Evolutionary conservation across 2,113 vertebrate species (phyloP).

Genomic region (Papio anubis): DNA sequence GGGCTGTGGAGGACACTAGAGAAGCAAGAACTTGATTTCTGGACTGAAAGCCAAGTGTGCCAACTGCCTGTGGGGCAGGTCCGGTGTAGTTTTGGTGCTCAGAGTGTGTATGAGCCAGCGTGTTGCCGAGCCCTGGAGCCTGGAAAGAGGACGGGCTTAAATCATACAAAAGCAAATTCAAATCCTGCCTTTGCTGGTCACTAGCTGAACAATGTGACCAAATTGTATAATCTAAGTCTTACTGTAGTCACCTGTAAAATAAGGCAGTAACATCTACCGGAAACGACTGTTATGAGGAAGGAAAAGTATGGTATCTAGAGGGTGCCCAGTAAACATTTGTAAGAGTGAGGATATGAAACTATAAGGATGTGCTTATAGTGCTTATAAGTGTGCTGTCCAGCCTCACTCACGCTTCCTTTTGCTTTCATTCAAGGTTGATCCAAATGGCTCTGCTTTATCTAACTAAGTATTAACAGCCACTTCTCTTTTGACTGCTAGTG

Average conservation of each 20-base stretch:
- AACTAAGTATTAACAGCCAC: neutral
- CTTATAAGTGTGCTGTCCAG: too few relatives aligned
- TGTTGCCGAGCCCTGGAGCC: neutral
- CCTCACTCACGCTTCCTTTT: neutral
- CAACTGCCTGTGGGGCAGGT: fast-evolving
- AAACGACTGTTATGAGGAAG: neutral
- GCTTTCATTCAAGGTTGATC: neutral
- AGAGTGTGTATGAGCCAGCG: neutral
- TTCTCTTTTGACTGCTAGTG: neutral
- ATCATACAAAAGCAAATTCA: neutral
- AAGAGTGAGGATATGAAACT: neutral
- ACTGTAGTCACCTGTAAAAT: neutral
- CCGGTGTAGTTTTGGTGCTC: neutral
- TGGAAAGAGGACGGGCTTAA: neutral
- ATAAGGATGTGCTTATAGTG: neutral
- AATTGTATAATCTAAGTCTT: neutral
- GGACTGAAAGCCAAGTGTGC: neutral
- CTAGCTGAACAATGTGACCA: neutral
- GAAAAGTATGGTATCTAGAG: neutral
- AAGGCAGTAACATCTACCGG: neutral
- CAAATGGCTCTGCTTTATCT: neutral
- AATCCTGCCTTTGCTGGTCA: neutral
- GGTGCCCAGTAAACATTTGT: neutral
- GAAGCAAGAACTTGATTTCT: neutral
- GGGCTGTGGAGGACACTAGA: neutral